Conservation (phyloP, 2,113 vertebrate species). For the Daphoenositta chrysoptera region DNA sequence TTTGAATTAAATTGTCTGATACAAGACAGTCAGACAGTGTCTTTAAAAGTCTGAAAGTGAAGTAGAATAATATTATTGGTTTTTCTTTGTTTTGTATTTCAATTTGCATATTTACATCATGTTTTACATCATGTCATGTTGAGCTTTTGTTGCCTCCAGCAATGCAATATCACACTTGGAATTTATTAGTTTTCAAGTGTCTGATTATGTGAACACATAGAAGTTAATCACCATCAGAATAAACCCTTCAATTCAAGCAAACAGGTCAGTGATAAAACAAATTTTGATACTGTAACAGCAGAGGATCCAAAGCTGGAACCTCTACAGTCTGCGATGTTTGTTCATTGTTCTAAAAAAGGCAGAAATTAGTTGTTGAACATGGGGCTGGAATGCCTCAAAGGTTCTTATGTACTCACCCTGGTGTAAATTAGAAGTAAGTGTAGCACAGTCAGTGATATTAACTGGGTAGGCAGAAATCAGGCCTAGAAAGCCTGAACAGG, state of each 20-base stretch:
- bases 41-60: background rate
- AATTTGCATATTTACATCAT: background rate
- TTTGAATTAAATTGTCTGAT: background rate
- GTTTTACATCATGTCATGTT: slow-evolving; percentile 28
- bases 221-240: background rate
- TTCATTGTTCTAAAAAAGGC: background rate
- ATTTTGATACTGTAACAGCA: background rate
- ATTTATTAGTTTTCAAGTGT: slow-evolving; percentile 19
- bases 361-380: background rate
- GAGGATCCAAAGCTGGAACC: background rate
- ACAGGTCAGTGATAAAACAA: background rate
- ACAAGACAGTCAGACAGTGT: background rate
- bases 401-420: background rate
- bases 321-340: background rate
- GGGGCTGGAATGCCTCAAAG: background rate
- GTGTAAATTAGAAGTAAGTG: background rate
- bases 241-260: background rate
- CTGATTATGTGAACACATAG: background rate
- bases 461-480: background rate
- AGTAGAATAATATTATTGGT: background rate
- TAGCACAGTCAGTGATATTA: background rate
- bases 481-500: background rate
- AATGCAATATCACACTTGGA: background rate
- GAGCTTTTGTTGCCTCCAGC: slow-evolving; percentile 41
- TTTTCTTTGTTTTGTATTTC: background rate